Percentiles rank a stretch among this genome's conserved stretches.
These are phyloP conservation scores for Chelon labrosus DNA, from an alignment of 2,797 vertebrate genomes.

Conservation along the genomic window DNA sequence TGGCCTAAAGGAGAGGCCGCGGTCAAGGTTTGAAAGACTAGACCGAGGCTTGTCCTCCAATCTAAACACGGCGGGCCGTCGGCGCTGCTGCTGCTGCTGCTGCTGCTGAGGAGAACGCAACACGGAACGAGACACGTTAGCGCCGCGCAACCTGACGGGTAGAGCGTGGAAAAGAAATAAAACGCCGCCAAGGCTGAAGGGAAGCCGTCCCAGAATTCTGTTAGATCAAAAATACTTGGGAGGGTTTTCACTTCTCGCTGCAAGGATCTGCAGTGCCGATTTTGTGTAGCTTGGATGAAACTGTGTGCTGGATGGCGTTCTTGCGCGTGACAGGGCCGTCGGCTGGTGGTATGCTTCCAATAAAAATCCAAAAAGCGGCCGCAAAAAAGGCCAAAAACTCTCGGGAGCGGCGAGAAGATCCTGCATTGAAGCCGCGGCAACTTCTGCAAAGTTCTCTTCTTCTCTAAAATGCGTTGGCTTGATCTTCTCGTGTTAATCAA, in stretches of 20 bases:
- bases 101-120: slow-evolving; percentile 24
- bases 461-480: too few species aligned
- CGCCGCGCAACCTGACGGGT: slow-evolving; percentile 31
- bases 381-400: too few species aligned
- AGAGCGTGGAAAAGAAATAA: slow-evolving; percentile 44
- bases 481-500: background rate
- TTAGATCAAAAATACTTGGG: slow-evolving; percentile 20
- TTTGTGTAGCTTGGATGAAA: too few species aligned
- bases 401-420: too few species aligned
- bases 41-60: slow-evolving; percentile 62
- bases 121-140: slow-evolving; percentile 28
- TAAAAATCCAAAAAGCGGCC: too few species aligned
- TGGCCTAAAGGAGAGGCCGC: slow-evolving; percentile 48
- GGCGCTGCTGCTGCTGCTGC: slow-evolving; percentile 4
- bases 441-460: too few species aligned
- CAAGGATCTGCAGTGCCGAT: too few species aligned
- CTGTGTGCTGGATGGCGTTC: too few species aligned
- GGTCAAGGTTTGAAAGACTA: slow-evolving; percentile 62
- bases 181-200: slow-evolving; percentile 26
- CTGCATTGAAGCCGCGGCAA: too few species aligned
- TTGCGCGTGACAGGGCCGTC: too few species aligned
- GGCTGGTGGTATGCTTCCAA: too few species aligned
- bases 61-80: slow-evolving; percentile 49
- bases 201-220: slow-evolving; percentile 8
- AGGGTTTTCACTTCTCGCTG: too few species aligned